Conservation (phyloP, 2,113 vertebrate genomes). For the Rhineura floridana region DNA sequence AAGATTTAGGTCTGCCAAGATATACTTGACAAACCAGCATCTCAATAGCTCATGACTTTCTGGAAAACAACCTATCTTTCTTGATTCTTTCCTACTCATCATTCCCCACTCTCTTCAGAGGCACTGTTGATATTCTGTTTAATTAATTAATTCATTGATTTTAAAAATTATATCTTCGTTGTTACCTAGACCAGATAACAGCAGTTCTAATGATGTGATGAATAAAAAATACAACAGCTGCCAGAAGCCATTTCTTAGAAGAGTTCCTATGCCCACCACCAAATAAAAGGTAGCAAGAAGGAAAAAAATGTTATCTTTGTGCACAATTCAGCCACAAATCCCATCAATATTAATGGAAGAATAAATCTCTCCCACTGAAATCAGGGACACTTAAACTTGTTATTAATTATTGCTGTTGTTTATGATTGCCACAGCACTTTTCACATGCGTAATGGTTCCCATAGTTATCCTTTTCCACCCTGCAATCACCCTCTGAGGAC, state of each 20-base stretch:
- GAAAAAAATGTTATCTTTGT: background rate
- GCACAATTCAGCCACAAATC: background rate
- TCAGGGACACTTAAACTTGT: background rate
- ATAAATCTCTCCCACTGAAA: background rate
- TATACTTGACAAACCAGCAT: conserved; percentile 7
- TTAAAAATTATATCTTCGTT: background rate
- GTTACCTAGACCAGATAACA: background rate
- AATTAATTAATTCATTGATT: background rate
- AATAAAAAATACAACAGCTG: background rate
- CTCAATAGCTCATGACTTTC: conserved; percentile 9
- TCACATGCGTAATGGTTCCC: background rate
- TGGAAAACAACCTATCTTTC: background rate
- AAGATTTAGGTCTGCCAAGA: conserved; percentile 11
- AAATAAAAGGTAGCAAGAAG: background rate
- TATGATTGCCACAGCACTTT: background rate
- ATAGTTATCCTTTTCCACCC: background rate
- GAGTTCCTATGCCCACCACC: background rate
- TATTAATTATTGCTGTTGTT: background rate
- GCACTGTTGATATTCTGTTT: background rate
- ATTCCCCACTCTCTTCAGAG: background rate
- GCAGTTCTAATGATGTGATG: background rate
- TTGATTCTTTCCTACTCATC: background rate
- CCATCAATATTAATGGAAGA: background rate
- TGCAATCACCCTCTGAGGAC: background rate
- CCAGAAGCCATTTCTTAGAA: background rate